These are phyloP conservation scores for Sarcophaga rosellei DNA, from an alignment of 2,888 invertebrate genomes.

Conservation along the genomic window DNA sequence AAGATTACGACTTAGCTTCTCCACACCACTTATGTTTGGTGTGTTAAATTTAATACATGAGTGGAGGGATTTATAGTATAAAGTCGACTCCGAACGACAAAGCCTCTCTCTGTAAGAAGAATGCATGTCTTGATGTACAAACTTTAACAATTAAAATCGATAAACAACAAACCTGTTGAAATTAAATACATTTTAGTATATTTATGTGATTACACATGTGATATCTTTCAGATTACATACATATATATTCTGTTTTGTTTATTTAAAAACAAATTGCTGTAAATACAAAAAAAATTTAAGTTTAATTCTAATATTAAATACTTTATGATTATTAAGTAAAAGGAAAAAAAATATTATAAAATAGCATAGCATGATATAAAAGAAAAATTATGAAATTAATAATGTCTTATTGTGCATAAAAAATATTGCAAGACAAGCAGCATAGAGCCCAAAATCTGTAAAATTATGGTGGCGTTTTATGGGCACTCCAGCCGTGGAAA, in stretches of 20 bases:
- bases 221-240: slow-evolving; percentile 9
- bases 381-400: slow-evolving; percentile 9
- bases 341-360: slow-evolving; percentile 24
- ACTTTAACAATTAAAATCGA: too few relatives aligned
- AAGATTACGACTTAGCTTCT: too few relatives aligned
- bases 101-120: too few relatives aligned
- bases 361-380: neutral
- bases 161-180: too few relatives aligned
- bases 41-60: too few relatives aligned
- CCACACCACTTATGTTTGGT: too few relatives aligned
- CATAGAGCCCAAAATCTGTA: slow-evolving; percentile 13
- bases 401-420: slow-evolving; percentile 45
- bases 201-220: slow-evolving; percentile 2
- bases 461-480: slow-evolving; percentile 83
- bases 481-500: slow-evolving; percentile 99
- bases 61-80: too few relatives aligned
- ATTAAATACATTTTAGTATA: neutral
- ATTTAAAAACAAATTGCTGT: slow-evolving; percentile 24
- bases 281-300: slow-evolving; percentile 13
- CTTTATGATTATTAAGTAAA: slow-evolving; percentile 45
- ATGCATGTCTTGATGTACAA: too few relatives aligned
- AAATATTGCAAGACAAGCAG: slow-evolving; percentile 22
- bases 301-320: slow-evolving; percentile 42
- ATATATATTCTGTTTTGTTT: neutral
- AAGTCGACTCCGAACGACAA: too few relatives aligned